A percentile compares a stretch with the other conserved stretches of the same genome.
Conservation (phyloP, 30 jellyfish, hydroid and myxozoan species). For the Sanderia malayensis region DNA sequence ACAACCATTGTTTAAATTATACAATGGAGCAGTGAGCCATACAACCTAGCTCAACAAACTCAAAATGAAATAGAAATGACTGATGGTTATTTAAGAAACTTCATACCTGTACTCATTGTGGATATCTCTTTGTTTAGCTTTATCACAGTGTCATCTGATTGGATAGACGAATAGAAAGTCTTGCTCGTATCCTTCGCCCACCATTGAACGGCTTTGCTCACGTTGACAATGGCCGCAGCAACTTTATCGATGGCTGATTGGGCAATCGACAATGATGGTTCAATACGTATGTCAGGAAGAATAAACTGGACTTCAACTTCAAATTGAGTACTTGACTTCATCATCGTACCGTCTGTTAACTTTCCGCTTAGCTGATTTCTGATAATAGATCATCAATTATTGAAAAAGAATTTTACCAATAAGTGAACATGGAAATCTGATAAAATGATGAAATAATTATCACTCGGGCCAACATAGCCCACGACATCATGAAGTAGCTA, state of each 20-base stretch:
- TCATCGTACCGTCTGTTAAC: neutral
- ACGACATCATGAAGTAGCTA: too few relatives aligned
- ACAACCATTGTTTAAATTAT: too few relatives aligned
- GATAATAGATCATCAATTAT: too few relatives aligned
- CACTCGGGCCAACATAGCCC: too few relatives aligned
- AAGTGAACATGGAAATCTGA: too few relatives aligned
- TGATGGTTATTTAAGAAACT: neutral
- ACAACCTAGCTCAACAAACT: too few relatives aligned
- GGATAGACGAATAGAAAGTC: conserved; percentile 56
- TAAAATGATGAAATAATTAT: too few relatives aligned
- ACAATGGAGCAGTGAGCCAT: too few relatives aligned
- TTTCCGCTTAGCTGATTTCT: neutral
- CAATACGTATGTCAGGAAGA: conserved; percentile 47
- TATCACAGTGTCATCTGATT: conserved; percentile 25
- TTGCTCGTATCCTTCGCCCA: conserved; percentile 64
- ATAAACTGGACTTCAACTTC: conserved; percentile 44
- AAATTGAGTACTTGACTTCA: conserved; percentile 30
- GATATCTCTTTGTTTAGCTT: conserved; percentile 15
- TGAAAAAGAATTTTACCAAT: too few relatives aligned
- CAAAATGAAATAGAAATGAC: too few relatives aligned
- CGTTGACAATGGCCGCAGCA: conserved; percentile 43
- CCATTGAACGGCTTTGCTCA: conserved; percentile 60
- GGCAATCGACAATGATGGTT: conserved; percentile 54
- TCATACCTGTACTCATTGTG: conserved; percentile 34
- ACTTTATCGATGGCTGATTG: conserved; percentile 58